Evolutionary conservation across 2,888 invertebrate species (phyloP).

Genomic region (Acholoe squamosa): DNA sequence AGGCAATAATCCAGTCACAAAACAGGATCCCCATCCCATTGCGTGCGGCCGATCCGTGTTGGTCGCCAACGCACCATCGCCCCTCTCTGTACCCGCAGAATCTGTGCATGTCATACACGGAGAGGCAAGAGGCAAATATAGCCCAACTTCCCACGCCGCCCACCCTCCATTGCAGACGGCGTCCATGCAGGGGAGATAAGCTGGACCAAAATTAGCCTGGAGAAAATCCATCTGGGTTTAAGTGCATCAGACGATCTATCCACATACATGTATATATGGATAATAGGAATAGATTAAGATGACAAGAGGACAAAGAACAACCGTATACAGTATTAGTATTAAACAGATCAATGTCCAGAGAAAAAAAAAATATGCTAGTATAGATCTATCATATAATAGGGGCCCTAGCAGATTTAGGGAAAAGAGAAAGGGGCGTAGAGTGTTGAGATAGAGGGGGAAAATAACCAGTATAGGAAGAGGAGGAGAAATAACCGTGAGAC

Average conservation of each 20-base stretch:
- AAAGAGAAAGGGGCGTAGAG: too few relatives aligned
- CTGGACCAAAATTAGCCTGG: neutral
- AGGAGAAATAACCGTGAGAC: too few relatives aligned
- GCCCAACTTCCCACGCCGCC: neutral
- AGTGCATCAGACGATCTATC: constrained; percentile 47
- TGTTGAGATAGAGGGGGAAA: too few relatives aligned
- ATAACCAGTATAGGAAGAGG: too few relatives aligned
- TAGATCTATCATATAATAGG: too few relatives aligned
- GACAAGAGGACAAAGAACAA: too few relatives aligned
- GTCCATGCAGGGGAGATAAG: neutral
- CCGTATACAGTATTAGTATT: too few relatives aligned
- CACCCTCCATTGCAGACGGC: neutral
- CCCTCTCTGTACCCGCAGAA: neutral
- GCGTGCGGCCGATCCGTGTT: neutral
- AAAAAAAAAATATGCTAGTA: too few relatives aligned
- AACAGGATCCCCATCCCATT: neutral
- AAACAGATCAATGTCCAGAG: too few relatives aligned
- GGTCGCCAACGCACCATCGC: neutral
- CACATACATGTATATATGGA: neutral
- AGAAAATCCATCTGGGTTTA: constrained; percentile 37
- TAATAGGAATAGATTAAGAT: neutral
- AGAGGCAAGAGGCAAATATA: neutral
- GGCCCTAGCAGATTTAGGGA: too few relatives aligned
- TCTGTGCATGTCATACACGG: neutral
- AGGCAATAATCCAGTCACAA: too few relatives aligned